Evolutionary conservation across 2,888 invertebrate species (phyloP).

Genomic region (Eupsilia transversa): DNA sequence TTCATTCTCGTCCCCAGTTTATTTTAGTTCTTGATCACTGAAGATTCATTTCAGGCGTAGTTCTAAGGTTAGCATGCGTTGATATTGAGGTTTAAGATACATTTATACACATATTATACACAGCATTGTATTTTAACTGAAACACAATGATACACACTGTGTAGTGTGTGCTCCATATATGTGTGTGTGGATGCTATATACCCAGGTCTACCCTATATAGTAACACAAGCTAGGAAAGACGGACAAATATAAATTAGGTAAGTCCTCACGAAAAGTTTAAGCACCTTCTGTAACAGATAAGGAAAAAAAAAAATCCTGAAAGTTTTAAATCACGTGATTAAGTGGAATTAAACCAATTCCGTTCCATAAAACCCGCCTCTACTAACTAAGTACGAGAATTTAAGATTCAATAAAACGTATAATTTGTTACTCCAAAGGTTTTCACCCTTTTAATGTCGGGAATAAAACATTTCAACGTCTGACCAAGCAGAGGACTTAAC

Average conservation of each 20-base stretch:
- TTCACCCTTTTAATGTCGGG: constrained; percentile 69
- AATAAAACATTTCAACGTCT: constrained; percentile 78
- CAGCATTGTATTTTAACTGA: background rate
- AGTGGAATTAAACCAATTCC: constrained; percentile 21
- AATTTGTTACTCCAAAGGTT: constrained; percentile 60
- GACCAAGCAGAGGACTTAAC: constrained; percentile 78
- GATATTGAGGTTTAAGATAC: no score
- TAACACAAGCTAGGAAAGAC: no score
- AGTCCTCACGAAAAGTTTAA: background rate
- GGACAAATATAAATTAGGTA: background rate
- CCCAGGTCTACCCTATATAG: background rate
- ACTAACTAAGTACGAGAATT: constrained; percentile 54
- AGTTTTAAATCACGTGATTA: constrained; percentile 14
- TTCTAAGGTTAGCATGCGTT: background rate
- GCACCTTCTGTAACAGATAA: background rate
- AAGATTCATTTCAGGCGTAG: background rate
- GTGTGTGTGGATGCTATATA: background rate
- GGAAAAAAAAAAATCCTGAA: background rate
- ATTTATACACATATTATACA: no score
- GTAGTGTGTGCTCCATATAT: background rate
- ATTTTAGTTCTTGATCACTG: background rate
- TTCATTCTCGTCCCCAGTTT: background rate
- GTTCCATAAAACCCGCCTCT: constrained; percentile 23
- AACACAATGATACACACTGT: background rate
- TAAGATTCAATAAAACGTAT: constrained; percentile 65